Conservation (phyloP, 1,140 invertebrate genomes). For the Formica exsecta region DNA sequence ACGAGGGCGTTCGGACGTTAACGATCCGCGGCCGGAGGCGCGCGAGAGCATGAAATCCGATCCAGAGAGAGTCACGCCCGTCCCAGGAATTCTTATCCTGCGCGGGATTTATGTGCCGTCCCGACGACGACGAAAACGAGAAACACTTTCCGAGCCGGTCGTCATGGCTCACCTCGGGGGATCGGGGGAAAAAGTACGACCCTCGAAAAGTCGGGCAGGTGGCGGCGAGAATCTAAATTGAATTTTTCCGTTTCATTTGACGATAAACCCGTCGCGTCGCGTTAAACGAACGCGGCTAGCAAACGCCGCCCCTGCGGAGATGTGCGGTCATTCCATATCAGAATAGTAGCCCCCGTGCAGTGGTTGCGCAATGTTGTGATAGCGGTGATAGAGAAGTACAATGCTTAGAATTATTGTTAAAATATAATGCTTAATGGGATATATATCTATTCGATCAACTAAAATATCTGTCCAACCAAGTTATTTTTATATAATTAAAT, state of each 20-base stretch:
- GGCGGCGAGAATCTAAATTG: slow-evolving; percentile 72
- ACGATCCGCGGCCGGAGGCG: slow-evolving; percentile 39
- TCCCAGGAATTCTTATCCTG: slow-evolving; percentile 73
- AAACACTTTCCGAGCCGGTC: slow-evolving; percentile 71
- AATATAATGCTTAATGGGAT: neutral
- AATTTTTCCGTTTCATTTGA: slow-evolving; percentile 80
- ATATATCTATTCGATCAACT: neutral
- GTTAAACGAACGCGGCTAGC: slow-evolving; percentile 69
- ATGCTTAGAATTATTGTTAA: neutral
- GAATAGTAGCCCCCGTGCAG: no score
- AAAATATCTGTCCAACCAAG: no score
- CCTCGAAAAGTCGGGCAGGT: slow-evolving; percentile 9
- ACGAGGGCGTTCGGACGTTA: slow-evolving; percentile 39
- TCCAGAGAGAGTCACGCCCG: slow-evolving; percentile 51
- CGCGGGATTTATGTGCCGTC: slow-evolving; percentile 68
- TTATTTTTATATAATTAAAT: no score
- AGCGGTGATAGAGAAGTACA: neutral
- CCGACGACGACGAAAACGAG: slow-evolving; percentile 68
- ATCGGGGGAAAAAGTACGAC: neutral
- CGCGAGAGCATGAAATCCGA: slow-evolving; percentile 69
- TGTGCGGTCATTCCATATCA: neutral
- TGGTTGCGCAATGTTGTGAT: neutral
- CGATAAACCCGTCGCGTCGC: slow-evolving; percentile 69
- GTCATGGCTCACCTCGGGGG: slow-evolving; percentile 25
- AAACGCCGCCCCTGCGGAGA: slow-evolving; percentile 28